Percentiles rank a stretch among this genome's conserved stretches.
These are phyloP conservation scores for Alauda arvensis DNA, from an alignment of 2,797 vertebrate genomes.

Conservation along the genomic window DNA sequence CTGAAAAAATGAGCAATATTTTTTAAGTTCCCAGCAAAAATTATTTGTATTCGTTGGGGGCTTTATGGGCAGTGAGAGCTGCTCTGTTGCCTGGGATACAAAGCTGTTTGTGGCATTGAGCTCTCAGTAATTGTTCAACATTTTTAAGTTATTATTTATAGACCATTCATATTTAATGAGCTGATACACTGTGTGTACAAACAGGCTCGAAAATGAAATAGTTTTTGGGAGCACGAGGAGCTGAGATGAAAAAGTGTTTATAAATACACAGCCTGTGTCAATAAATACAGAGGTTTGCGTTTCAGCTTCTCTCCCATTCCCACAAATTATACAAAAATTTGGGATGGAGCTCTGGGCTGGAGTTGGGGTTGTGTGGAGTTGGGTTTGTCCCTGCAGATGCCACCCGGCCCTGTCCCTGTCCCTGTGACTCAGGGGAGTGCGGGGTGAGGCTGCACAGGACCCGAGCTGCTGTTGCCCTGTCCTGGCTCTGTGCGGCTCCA, in stretches of 20 bases:
- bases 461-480: fast-evolving
- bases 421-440: fast-evolving
- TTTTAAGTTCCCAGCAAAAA: neutral
- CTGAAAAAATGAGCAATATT: neutral
- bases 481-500: neutral
- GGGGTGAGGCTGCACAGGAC: fast-evolving
- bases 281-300: neutral
- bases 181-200: neutral
- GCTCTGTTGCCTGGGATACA: constrained; percentile 13
- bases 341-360: neutral
- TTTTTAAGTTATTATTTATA: constrained; percentile 40
- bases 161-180: constrained; percentile 46
- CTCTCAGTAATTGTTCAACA: neutral
- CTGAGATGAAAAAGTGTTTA: neutral
- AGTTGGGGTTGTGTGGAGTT: fast-evolving
- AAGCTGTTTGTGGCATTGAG: neutral
- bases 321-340: fast-evolving
- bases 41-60: neutral
- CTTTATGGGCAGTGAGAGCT: neutral
- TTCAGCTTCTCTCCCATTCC: neutral
- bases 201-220: neutral
- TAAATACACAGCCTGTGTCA: neutral
- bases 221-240: neutral
- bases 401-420: fast-evolving
- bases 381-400: neutral